phyloP scores from a whole-genome alignment of 2,888 invertebrate genomes.

The Apocheima hispidaria region DNA sequence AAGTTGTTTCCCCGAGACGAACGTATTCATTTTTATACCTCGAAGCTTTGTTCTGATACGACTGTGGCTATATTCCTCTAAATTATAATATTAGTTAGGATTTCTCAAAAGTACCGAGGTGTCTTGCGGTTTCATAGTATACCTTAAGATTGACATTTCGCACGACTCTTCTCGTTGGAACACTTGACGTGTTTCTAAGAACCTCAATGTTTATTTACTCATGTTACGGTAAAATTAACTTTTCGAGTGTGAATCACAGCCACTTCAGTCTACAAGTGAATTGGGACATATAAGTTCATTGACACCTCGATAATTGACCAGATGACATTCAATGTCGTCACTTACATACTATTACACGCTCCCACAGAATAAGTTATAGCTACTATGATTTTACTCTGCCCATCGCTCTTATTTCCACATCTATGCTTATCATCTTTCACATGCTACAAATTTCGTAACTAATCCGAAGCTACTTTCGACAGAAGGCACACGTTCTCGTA shows the following conservation, averaged over 20 bases:
- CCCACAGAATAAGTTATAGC: conserved; percentile 7
- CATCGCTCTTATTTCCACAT: conserved; percentile 45
- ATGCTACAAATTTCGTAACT: conserved; percentile 36
- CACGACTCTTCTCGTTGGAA: conserved; percentile 12
- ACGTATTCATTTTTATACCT: too few relatives aligned
- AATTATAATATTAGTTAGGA: too few relatives aligned
- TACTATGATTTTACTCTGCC: conserved; percentile 3
- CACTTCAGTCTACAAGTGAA: conserved; percentile 59
- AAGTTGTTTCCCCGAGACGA: too few relatives aligned
- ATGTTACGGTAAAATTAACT: conserved; percentile 29
- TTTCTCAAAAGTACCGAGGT: neutral
- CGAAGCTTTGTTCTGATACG: too few relatives aligned
- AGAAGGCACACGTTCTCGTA: conserved; percentile 20
- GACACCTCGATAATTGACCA: conserved; percentile 69
- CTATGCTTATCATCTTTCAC: conserved; percentile 38
- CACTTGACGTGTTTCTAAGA: conserved; percentile 10
- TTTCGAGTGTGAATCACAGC: conserved; percentile 28
- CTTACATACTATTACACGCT: conserved; percentile 27
- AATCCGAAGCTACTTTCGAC: conserved; percentile 28
- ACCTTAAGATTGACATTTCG: conserved; percentile 11
- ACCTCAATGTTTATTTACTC: conserved; percentile 25
- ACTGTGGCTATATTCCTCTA: too few relatives aligned
- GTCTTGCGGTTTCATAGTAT: neutral
- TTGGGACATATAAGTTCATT: conserved; percentile 70
- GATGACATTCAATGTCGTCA: conserved; percentile 66